These are phyloP conservation scores for Beroe forskalii DNA, from an alignment of 37 sponge, comb jelly and placozoan genomes.

Conservation along the genomic window DNA sequence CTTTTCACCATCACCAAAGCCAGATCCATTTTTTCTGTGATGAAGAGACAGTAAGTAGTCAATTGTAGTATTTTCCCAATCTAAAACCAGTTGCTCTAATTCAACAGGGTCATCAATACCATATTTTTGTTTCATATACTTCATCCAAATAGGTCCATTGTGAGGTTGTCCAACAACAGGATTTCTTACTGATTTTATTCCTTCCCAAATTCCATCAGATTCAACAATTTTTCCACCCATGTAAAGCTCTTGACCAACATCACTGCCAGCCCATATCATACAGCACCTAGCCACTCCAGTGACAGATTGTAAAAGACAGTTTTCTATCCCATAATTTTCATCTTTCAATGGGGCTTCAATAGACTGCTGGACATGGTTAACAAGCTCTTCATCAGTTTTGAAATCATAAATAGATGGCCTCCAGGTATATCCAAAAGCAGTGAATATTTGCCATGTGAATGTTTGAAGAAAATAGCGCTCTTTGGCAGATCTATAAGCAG, in stretches of 20 bases:
- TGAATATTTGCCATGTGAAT: slow-evolving; percentile 24
- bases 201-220: not conserved
- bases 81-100: not conserved
- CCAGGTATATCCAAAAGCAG: slow-evolving; percentile 44
- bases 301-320: not conserved
- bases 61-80: slow-evolving; percentile 7
- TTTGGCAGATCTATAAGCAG: slow-evolving; percentile 33
- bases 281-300: slow-evolving; percentile 17
- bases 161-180: slow-evolving; percentile 55
- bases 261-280: slow-evolving; percentile 44
- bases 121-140: slow-evolving; percentile 15
- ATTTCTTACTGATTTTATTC: slow-evolving; percentile 37
- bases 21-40: not conserved
- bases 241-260: slow-evolving; percentile 32
- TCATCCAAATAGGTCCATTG: slow-evolving; percentile 15
- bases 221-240: not conserved
- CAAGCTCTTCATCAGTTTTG: not conserved
- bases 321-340: slow-evolving; percentile 33
- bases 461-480: slow-evolving; percentile 30
- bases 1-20: slow-evolving; percentile 14
- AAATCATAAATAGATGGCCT: slow-evolving; percentile 32
- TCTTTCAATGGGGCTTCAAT: not conserved
- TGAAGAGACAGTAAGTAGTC: slow-evolving; percentile 13
- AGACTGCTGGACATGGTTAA: slow-evolving; percentile 21
- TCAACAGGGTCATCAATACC: slow-evolving; percentile 9